Evolutionary conservation across 1,140 invertebrate species (phyloP), one percentile per base, ranked within the genome.

Genomic region (Andrena cerasifolii): DNA sequence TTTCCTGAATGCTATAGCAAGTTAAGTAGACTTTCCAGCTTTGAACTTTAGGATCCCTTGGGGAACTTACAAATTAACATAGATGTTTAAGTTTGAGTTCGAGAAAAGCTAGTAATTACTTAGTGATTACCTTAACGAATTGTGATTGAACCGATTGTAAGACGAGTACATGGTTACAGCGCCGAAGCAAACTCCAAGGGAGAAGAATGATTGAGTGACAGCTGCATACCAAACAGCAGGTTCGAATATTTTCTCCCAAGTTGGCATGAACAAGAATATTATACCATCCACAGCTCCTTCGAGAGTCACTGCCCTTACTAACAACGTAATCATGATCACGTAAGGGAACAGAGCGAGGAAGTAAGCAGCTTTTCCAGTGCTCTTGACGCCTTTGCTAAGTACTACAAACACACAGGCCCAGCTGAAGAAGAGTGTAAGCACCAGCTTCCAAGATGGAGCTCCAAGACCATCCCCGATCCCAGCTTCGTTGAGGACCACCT

Each of bases 321-420:
- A 92, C 1, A 98, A 88, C 3, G 95, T 95, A 5, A 96, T 93
- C 86, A 98, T 94, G 24, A 98, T 94, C 0, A 97, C 93, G 86
- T 98, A 98, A 1, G 97, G 97, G 86, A 98, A 98, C 0, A 97
- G 87, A 0, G 97, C 97, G 1, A 97, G 94, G 87, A 97, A 97
- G 86, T 97, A 98, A 1, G 96, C 94, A 0, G 94, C 95, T 90
- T 96, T 96, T 51, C 96, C 96, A 0, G 95, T 95, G 84, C 95
- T 95, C 87, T 95, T 95, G 0, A 98, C 96, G 43, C 97, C 97
- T 86, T 95, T 95, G 53, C 96, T 94, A 26, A 97, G 94, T 62
- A 97, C 95, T 47, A 96, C 85, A 87, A 96, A 97, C 40, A 97
- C 95, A 8, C 95, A 91, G 33, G 96, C 74, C 97, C 97, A 98